A percentile compares a stretch with the other conserved stretches of the same genome.
Evolutionary conservation across 1,140 invertebrate genomes (phyloP).

Genomic region (Amyelois transitella): DNA sequence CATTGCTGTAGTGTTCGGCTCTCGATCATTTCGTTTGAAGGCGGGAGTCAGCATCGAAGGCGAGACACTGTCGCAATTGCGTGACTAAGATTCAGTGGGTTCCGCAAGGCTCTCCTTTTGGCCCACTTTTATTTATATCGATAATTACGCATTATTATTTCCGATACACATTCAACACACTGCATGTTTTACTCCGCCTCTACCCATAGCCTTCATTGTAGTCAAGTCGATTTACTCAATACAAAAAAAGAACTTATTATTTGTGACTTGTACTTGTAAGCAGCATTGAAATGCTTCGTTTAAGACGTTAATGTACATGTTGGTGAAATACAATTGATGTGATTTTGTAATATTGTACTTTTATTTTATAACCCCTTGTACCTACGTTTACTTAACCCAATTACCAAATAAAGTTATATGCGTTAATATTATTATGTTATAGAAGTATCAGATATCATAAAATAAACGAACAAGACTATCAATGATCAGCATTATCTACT

Average conservation of each 20-base stretch:
- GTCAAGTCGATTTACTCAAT: conserved; percentile 33
- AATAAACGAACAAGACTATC: too few species aligned
- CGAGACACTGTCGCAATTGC: conserved; percentile 2
- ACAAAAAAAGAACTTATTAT: conserved; percentile 36
- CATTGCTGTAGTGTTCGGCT: not conserved
- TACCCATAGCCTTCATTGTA: conserved; percentile 61
- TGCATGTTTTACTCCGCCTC: conserved; percentile 57
- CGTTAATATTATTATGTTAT: too few species aligned
- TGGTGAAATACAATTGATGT: conserved; percentile 75
- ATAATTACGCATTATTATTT: not conserved
- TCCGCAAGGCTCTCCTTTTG: conserved; percentile 6
- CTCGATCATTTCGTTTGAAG: not conserved
- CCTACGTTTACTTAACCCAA: not conserved
- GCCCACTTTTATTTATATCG: conserved; percentile 8
- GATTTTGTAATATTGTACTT: conserved; percentile 61
- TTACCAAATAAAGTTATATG: too few species aligned
- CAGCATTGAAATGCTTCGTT: conserved; percentile 65
- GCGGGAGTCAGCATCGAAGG: not conserved
- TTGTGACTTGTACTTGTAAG: conserved; percentile 62
- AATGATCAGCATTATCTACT: too few species aligned
- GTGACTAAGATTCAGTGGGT: conserved; percentile 6
- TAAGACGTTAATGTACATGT: conserved; percentile 72
- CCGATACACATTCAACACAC: conserved; percentile 47
- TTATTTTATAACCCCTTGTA: conserved; percentile 32
- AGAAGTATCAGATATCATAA: too few species aligned